phyloP scores from a whole-genome alignment of 2,888 invertebrate genomes.

The Pristionchus japonicus region DNA sequence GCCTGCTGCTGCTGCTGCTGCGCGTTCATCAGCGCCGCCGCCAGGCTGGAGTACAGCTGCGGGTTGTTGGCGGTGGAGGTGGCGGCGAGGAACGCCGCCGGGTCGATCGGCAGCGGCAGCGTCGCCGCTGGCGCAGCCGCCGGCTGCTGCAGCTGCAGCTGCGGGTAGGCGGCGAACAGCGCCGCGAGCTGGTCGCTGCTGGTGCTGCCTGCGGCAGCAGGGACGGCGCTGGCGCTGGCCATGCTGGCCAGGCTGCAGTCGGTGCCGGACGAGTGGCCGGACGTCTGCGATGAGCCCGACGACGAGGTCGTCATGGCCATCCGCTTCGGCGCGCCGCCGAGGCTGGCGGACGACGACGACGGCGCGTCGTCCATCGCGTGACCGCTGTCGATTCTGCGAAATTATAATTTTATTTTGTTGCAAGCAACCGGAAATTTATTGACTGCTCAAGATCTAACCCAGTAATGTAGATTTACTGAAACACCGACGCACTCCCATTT shows the following conservation, averaged over 20 bases:
- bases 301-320: not conserved
- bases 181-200: not conserved
- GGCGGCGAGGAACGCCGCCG: not conserved
- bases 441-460: not conserved
- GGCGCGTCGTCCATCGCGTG: not conserved
- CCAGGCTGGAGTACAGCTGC: not conserved
- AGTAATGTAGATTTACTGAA: not conserved
- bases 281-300: not conserved
- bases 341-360: too few relatives aligned
- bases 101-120: not conserved
- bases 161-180: not conserved
- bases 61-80: not conserved
- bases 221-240: not conserved
- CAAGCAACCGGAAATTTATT: not conserved
- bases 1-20: constrained; percentile 4
- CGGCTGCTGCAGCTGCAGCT: not conserved
- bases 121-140: not conserved
- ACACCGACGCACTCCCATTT: not conserved
- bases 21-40: not conserved
- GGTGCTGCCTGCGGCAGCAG: not conserved
- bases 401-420: not conserved
- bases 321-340: not conserved
- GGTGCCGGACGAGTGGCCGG: constrained; percentile 17
- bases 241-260: not conserved
- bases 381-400: not conserved